Percentiles rank a stretch among this genome's conserved stretches.
phyloP scores from a whole-genome alignment of 2,113 vertebrate genomes.

The Chionomys nivalis region DNA sequence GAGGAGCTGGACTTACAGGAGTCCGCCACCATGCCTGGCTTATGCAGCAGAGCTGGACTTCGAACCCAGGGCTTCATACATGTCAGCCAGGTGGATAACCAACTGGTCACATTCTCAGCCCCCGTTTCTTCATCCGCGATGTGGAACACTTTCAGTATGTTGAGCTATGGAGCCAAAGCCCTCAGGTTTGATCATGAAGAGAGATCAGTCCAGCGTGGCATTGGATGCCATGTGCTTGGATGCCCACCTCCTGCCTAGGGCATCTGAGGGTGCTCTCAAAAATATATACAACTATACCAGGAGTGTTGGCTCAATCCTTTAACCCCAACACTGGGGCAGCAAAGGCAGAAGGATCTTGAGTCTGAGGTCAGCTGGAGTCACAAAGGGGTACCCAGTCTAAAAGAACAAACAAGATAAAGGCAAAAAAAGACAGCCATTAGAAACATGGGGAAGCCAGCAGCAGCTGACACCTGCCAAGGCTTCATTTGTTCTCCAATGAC shows the following conservation, averaged over 20 bases:
- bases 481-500: neutral
- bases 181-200: too few species aligned
- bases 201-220: neutral
- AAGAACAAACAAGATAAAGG: neutral
- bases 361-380: neutral
- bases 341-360: neutral
- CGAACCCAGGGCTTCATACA: neutral
- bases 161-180: fast-evolving
- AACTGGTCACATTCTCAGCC: neutral
- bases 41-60: neutral
- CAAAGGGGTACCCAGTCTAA: neutral
- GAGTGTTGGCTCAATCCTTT: neutral
- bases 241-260: neutral
- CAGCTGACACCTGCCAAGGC: fast-evolving
- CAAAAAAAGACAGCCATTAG: neutral
- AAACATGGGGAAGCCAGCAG: neutral
- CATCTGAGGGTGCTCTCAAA: neutral
- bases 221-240: neutral
- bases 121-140: fast-evolving
- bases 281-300: neutral
- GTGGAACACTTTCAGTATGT: fast-evolving
- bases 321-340: neutral
- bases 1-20: neutral
- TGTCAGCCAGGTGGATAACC: neutral
- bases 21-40: too few species aligned